A percentile compares a stretch with the other conserved stretches of the same genome.
Evolutionary conservation across 2,888 invertebrate genomes (phyloP).

Genomic region (Phoenoteleia sp.): DNA sequence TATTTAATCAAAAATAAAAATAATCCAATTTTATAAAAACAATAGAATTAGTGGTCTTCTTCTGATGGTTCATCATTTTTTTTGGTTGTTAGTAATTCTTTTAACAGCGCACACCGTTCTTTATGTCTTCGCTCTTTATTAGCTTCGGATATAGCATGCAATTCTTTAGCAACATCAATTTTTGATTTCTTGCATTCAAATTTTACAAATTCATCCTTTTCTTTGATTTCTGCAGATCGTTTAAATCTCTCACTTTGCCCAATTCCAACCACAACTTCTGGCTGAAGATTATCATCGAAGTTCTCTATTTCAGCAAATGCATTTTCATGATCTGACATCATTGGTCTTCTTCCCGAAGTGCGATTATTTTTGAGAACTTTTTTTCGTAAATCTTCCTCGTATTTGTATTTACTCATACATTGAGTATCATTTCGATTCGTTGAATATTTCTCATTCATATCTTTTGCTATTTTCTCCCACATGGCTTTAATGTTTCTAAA

Average conservation of each 20-base stretch:
- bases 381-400: not conserved
- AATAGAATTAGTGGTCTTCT: too few relatives aligned
- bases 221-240: not conserved
- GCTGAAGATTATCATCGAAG: not conserved
- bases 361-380: not conserved
- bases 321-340: not conserved
- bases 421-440: too few relatives aligned
- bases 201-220: too few relatives aligned
- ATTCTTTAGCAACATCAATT: not conserved
- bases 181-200: not conserved
- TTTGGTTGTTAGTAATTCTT: not conserved
- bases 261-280: not conserved
- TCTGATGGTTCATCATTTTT: too few relatives aligned
- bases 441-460: too few relatives aligned
- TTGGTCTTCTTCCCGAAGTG: not conserved
- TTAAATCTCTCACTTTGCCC: not conserved
- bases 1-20: too few relatives aligned
- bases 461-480: too few relatives aligned
- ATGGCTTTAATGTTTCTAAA: too few relatives aligned
- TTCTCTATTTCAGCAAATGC: not conserved
- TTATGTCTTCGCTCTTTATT: slow-evolving; percentile 8
- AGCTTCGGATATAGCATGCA: not conserved
- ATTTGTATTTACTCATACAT: not conserved
- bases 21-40: too few relatives aligned
- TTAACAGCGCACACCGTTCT: not conserved